phyloP scores from a whole-genome alignment of 2,113 vertebrate species.

The Pycnonotus jocosus region DNA sequence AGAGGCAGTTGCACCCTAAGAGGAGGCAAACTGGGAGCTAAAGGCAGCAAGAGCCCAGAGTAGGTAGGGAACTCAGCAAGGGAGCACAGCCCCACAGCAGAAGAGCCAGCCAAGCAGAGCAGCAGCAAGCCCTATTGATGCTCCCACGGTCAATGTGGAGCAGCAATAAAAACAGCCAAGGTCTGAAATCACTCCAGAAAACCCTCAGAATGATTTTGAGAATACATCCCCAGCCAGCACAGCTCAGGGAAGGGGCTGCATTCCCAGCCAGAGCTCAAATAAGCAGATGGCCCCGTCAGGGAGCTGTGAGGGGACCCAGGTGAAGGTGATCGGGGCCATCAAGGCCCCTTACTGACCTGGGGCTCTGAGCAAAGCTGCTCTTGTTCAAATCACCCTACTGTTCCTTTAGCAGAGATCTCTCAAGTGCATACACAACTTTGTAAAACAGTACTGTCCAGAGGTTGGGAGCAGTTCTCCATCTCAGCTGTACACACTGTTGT shows the following conservation, averaged over 20 bases:
- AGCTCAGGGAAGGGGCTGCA: neutral
- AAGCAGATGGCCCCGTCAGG: neutral
- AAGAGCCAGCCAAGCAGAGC: neutral
- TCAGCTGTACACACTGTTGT: neutral
- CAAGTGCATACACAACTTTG: neutral
- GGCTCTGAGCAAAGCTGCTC: neutral
- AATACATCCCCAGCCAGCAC: neutral
- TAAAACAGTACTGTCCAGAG: neutral
- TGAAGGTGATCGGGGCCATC: neutral
- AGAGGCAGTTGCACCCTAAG: neutral
- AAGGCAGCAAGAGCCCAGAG: neutral
- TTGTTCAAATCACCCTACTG: neutral
- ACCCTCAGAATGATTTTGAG: neutral
- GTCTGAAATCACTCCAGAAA: neutral
- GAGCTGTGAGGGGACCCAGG: neutral
- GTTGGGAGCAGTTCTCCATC: neutral
- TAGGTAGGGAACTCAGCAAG: neutral
- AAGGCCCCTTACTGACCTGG: neutral
- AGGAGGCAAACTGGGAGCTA: neutral
- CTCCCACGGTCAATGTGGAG: accelerated
- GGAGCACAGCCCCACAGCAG: no score
- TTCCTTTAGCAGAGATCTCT: neutral
- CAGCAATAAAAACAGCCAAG: neutral
- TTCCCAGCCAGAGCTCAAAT: neutral
- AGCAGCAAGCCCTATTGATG: accelerated